These are phyloP conservation scores for Drosophila mulleri DNA, from an alignment of 2,888 invertebrate species.

Conservation along the genomic window DNA sequence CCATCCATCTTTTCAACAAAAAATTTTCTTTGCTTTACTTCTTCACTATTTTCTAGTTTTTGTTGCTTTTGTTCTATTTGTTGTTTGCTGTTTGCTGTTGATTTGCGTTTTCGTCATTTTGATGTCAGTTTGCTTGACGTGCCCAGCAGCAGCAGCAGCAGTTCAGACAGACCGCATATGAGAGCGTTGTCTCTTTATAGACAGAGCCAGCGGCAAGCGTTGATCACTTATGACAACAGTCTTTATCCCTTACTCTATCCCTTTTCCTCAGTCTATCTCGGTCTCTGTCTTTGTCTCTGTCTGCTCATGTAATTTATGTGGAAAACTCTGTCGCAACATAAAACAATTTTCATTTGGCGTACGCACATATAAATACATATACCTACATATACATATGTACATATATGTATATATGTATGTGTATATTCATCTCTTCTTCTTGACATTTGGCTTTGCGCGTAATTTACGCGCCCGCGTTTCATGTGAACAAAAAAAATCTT, in stretches of 20 bases:
- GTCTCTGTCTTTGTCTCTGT: neutral
- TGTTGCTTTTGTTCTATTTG: conserved; percentile 31
- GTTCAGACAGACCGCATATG: conserved; percentile 21
- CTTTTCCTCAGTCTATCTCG: conserved; percentile 1
- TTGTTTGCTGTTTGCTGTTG: conserved; percentile 73
- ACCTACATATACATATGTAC: too few species aligned
- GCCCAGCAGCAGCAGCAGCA: conserved; percentile 34
- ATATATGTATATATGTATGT: neutral
- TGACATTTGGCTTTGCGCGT: conserved; percentile 53
- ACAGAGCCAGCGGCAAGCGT: conserved; percentile 63
- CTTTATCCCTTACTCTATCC: conserved; percentile 16
- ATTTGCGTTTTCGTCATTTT: conserved; percentile 81
- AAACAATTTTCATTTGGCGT: conserved; percentile 74
- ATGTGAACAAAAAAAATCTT: conserved; percentile 73
- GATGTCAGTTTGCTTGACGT: conserved; percentile 78
- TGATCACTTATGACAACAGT: conserved; percentile 80
- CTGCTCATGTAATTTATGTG: conserved; percentile 71
- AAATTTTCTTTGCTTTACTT: conserved; percentile 19
- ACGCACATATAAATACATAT: conserved; percentile 3
- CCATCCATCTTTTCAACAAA: conserved; percentile 77
- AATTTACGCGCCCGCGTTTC: conserved; percentile 76
- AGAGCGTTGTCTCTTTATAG: conserved; percentile 29
- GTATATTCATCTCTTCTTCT: conserved; percentile 8
- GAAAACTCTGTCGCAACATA: conserved; percentile 70
- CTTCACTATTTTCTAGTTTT: neutral